phyloP scores from a whole-genome alignment of 2,113 vertebrate genomes.

The Coptodon rendalli region DNA sequence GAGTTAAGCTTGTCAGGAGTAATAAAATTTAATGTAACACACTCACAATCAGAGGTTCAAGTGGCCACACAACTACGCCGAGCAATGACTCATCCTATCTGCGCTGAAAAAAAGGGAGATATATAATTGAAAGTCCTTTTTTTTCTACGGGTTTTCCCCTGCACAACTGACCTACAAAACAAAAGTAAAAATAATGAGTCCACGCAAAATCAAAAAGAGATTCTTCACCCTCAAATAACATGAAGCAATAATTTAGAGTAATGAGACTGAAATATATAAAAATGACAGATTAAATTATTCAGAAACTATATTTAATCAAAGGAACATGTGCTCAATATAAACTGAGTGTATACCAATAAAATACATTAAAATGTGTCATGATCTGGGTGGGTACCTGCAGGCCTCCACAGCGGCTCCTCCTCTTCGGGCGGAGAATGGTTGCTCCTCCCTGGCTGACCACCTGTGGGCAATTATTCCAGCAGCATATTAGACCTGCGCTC shows the following conservation, averaged over 20 bases:
- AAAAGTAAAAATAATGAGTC: neutral
- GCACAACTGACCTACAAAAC: neutral
- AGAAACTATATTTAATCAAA: neutral
- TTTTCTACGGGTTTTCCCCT: neutral
- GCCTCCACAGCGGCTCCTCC: too few relatives aligned
- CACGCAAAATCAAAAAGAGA: neutral
- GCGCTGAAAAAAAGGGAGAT: neutral
- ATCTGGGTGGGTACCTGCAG: too few relatives aligned
- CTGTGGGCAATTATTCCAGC: too few relatives aligned
- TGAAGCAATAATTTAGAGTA: neutral
- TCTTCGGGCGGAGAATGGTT: too few relatives aligned
- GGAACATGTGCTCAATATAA: neutral
- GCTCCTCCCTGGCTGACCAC: too few relatives aligned
- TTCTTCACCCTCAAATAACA: neutral
- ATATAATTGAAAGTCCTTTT: neutral
- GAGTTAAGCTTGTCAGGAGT: neutral
- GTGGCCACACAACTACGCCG: neutral
- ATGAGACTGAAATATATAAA: neutral
- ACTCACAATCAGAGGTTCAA: neutral
- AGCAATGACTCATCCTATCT: neutral
- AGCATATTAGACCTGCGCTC: too few relatives aligned
- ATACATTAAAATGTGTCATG: too few relatives aligned
- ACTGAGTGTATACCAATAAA: neutral
- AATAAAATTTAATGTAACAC: neutral
- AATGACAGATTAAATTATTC: neutral